Evolutionary conservation across 2,797 vertebrate species (phyloP), one percentile per base, ranked within the genome.

Genomic region (Podargus strigoides): DNA sequence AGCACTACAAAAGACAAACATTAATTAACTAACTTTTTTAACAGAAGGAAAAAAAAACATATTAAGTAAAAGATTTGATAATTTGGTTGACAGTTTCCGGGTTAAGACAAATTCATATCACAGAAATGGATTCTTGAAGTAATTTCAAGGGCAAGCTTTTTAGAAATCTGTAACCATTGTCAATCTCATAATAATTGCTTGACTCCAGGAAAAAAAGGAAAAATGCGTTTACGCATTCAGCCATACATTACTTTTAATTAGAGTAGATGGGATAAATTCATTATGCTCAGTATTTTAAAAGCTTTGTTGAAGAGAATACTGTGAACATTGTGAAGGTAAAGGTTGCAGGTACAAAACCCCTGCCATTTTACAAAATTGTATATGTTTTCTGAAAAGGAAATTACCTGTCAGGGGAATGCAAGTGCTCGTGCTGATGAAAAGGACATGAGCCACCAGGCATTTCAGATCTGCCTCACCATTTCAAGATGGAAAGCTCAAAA

Each of bases 11-110:
- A 46, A 68, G 66, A n/a, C 87, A 97, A 97, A 93, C 44, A 95
- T 46, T 90, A 97, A 97, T 95, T 96, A 90, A 85, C 60, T 53
- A 41, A 81, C 52, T 89, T 93, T 59, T 79, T 69, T 42, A 70
- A 36, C 49, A 78, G 32, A 86, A 75, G 60, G 14, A 12, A 23
- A 55, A 77, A 90, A n/a, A 0, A 7, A 8, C 4, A n/a, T n/a
- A n/a, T 5, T 16, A 58, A 44, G 27, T 78, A 77, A 37, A 56
- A 34, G 47, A 64, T 85, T 73, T 55, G 30, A 72, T 84, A 53
- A 36, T 76, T 87, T 14, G 2, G 11, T 28, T 87, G 59, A 63
- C 59, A 67, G 49, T 92, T 93, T 55, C 17, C 39, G 76, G 30
- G 36, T 66, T 87, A 83, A 78, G 89, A 81, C 6, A 73, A 58